These are phyloP conservation scores for Corythoichthys intestinalis DNA, from an alignment of 2,113 vertebrate genomes.

Conservation along the genomic window DNA sequence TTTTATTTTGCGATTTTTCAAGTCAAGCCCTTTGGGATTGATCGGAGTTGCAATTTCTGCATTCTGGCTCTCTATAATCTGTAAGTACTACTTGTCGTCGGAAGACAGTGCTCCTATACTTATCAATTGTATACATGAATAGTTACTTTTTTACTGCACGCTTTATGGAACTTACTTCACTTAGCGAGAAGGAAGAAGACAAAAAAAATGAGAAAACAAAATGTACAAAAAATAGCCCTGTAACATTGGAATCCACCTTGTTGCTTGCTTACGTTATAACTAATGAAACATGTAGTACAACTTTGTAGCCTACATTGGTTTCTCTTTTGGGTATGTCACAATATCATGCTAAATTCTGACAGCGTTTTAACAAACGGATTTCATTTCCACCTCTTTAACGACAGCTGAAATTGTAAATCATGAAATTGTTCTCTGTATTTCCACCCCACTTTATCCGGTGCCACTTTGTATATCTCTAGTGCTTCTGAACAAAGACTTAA, in stretches of 20 bases:
- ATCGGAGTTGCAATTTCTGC: slow-evolving; percentile 79
- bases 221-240: slow-evolving; percentile 68
- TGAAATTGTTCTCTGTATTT: slow-evolving; percentile 44
- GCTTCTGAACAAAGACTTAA: slow-evolving; percentile 80
- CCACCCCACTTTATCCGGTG: slow-evolving; percentile 78
- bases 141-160: slow-evolving; percentile 96
- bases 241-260: slow-evolving; percentile 75
- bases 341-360: slow-evolving; percentile 69
- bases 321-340: slow-evolving; percentile 8
- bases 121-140: slow-evolving; percentile 94
- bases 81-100: slow-evolving; percentile 90
- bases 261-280: slow-evolving; percentile 81
- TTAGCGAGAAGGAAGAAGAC: slow-evolving; percentile 68
- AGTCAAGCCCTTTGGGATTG: slow-evolving; percentile 75
- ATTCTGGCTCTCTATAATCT: slow-evolving; percentile 89
- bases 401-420: slow-evolving; percentile 42
- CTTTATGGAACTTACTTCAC: slow-evolving; percentile 87
- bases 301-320: slow-evolving; percentile 57
- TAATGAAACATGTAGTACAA: slow-evolving; percentile 69
- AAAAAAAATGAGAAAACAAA: slow-evolving; percentile 68
- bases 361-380: slow-evolving; percentile 63
- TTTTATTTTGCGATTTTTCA: slow-evolving; percentile 71
- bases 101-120: slow-evolving; percentile 92
- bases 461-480: slow-evolving; percentile 92
- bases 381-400: slow-evolving; percentile 9